Conservation (phyloP, 2,797 vertebrate genomes). For the Pseudochirops cupreus region DNA sequence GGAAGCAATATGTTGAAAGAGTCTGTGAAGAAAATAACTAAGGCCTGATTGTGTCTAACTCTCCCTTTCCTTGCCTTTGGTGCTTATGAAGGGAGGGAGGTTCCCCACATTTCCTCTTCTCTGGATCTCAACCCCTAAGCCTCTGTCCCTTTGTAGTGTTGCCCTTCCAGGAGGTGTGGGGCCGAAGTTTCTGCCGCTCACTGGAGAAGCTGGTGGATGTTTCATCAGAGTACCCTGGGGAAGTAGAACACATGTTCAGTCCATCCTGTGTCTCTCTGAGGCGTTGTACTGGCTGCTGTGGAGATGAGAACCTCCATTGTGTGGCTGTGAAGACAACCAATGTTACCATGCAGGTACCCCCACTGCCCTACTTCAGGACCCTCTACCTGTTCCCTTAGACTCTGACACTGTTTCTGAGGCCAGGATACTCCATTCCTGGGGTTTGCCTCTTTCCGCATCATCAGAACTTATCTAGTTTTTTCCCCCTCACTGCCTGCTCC, state of each 20-base stretch:
- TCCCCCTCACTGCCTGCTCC: background rate
- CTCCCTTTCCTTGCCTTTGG: background rate
- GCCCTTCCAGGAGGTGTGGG: slow-evolving; percentile 95
- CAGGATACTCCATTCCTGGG: background rate
- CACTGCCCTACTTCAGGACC: background rate
- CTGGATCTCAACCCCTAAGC: background rate
- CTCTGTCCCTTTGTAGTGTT: slow-evolving; percentile 85
- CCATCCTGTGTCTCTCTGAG: slow-evolving; percentile 94
- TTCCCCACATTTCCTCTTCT: background rate
- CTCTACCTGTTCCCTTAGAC: background rate
- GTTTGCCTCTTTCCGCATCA: background rate
- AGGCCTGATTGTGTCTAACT: background rate
- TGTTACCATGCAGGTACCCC: slow-evolving; percentile 94
- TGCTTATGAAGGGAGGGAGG: background rate
- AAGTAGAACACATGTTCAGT: slow-evolving; percentile 95
- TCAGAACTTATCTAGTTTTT: background rate
- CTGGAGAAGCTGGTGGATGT: slow-evolving; percentile 95
- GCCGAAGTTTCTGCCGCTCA: slow-evolving; percentile 94
- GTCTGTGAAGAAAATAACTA: background rate
- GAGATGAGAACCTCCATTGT: slow-evolving; percentile 94
- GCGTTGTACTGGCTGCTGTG: slow-evolving; percentile 95
- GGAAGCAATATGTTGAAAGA: background rate
- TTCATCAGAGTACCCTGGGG: slow-evolving; percentile 91
- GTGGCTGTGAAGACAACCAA: slow-evolving; percentile 89
- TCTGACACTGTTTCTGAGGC: background rate